Conservation (phyloP, 1,140 invertebrate species). For the Cotesia vestalis region DNA sequence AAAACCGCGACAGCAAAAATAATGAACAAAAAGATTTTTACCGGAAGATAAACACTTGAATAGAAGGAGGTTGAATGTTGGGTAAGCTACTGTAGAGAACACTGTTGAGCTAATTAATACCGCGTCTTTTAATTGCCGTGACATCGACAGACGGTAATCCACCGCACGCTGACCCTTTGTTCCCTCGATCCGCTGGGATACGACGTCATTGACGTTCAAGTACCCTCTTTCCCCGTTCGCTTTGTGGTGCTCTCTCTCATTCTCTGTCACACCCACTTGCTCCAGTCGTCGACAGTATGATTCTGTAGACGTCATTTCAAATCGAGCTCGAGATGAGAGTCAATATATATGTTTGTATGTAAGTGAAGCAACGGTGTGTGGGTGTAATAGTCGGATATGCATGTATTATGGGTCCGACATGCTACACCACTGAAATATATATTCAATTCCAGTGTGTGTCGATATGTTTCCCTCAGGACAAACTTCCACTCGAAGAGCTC, state of each 20-base stretch:
- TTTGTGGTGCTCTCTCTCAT: not conserved
- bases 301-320: constrained; percentile 28
- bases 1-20: too few relatives aligned
- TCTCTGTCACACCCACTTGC: too few relatives aligned
- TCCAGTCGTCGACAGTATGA: constrained; percentile 6
- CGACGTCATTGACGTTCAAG: too few relatives aligned
- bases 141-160: constrained; percentile 32
- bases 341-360: too few relatives aligned
- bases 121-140: constrained; percentile 32
- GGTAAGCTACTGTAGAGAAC: not conserved
- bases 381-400: not conserved
- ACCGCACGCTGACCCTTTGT: constrained; percentile 4
- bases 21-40: not conserved
- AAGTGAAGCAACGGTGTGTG: too few relatives aligned
- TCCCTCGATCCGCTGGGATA: too few relatives aligned
- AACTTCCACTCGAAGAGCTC: constrained; percentile 1
- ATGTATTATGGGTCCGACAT: constrained; percentile 5
- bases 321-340: constrained; percentile 21
- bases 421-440: not conserved
- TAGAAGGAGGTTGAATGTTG: not conserved
- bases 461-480: constrained; percentile 25
- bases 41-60: constrained; percentile 18
- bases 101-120: constrained; percentile 22
- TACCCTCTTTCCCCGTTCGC: not conserved
- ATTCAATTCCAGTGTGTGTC: constrained; percentile 27